These are phyloP conservation scores for Cyphomyrus discorhynchus DNA, from an alignment of 2,113 vertebrate species.

Conservation along the genomic window DNA sequence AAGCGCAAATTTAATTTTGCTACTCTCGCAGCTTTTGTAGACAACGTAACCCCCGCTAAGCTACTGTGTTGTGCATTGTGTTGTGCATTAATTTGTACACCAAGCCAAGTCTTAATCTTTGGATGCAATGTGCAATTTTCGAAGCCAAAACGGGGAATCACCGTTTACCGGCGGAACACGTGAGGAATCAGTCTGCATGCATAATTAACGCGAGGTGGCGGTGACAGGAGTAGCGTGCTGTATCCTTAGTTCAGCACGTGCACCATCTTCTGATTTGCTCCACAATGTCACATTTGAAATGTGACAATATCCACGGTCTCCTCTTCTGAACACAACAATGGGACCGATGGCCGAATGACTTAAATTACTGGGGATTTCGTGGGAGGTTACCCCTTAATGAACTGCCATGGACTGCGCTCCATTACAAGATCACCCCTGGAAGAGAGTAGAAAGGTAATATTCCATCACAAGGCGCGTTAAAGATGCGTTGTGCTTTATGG, in stretches of 20 bases:
- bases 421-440: constrained; percentile 8
- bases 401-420: constrained; percentile 3
- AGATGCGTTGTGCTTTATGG: background rate
- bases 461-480: background rate
- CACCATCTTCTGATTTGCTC: background rate
- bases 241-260: background rate
- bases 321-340: background rate
- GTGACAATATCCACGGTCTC: background rate
- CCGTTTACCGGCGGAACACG: background rate
- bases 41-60: background rate
- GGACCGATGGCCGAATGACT: background rate
- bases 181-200: background rate
- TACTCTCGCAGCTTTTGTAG: background rate
- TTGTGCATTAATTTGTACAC: background rate
- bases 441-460: constrained; percentile 12
- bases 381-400: background rate
- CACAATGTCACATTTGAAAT: background rate
- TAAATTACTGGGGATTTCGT: background rate
- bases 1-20: constrained; percentile 5
- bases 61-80: background rate
- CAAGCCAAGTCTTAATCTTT: background rate
- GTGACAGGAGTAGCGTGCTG: background rate
- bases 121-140: background rate
- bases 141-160: background rate
- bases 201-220: background rate